Base-by-base conservation (phyloP, 2,888 invertebrate species). In the Thecocarcelia acutangulata region DNA sequence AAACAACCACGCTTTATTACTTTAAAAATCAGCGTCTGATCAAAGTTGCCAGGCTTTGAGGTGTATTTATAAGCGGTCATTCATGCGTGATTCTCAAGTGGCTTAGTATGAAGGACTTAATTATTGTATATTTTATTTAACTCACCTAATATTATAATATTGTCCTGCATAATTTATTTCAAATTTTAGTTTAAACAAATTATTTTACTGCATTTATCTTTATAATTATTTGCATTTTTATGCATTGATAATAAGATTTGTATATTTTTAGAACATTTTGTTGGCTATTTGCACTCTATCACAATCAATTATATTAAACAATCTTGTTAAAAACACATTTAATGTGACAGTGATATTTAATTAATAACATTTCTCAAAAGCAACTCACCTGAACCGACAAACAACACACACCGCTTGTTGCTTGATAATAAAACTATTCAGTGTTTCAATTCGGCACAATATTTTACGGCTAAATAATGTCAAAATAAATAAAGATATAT, bases 241-340 rank as follows among this genome's bases (percentile, higher is more conserved):
- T 40, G 15, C 19, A 19, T 48, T 21, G 17, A 3, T 64, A 19
- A 33, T 33, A 9, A 33, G 56, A 19, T 52, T 63, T 46, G 17
- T 21, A 6, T 48, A 54, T 76, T 69, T 48, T 69, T 63, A 69
- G 19, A 12, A 13, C 24, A 17, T 44, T 61, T 37, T 59, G 42
- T 42, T 44, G 21, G 46, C 40, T 33, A 63, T 76, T 69, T 70
- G 37, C 63, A 70, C 37, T 77, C 61, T 76, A 46, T 59, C 24
- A 58, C 17, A 76, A 76, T 76, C 37, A 70, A 77, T 70, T 77
- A 46, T 64, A 50, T 37, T 33, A 19, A 77, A 64, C 50, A 58
- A 48, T 64, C 56, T 70, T 64, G 70, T 64, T 70, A 77, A 64
- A 63, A 70, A 63, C 46, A 64, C 54, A 77, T 77, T 64, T 77